Conservation (phyloP, 2,888 invertebrate species). For the Trissolcus japonicus region DNA sequence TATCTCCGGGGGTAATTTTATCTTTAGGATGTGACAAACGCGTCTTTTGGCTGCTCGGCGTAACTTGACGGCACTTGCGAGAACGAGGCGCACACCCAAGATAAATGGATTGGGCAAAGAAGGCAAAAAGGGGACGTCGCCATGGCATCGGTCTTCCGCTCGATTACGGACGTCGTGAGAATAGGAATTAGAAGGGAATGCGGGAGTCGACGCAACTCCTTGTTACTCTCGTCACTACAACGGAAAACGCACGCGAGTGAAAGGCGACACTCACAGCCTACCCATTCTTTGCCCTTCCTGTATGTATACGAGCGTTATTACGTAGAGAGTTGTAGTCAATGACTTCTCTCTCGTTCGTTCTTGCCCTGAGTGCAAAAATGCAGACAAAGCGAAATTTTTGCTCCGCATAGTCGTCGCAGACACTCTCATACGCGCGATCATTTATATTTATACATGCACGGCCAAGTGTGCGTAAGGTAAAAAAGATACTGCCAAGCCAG, state of each 20-base stretch:
- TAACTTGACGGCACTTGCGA: conserved; percentile 25
- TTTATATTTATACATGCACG: conserved; percentile 12
- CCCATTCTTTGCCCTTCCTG: conserved; percentile 30
- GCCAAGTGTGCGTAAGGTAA: conserved; percentile 3
- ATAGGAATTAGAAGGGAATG: conserved; percentile 50
- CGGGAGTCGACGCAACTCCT: conserved; percentile 35
- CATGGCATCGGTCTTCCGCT: conserved; percentile 55
- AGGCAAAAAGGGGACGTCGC: conserved; percentile 47
- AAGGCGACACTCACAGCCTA: conserved; percentile 37
- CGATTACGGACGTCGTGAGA: conserved; percentile 52
- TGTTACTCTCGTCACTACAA: conserved; percentile 46
- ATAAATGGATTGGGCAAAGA: conserved; percentile 46
- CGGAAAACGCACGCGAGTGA: conserved; percentile 39
- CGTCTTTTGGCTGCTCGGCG: conserved; percentile 23
- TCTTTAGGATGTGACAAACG: conserved; percentile 38
- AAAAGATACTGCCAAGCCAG: conserved; percentile 27
- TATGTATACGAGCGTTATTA: conserved; percentile 35
- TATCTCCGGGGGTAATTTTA: conserved; percentile 28
- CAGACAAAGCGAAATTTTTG: conserved; percentile 44
- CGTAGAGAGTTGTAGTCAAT: conserved; percentile 45
- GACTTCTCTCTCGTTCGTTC: conserved; percentile 35
- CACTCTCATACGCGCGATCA: conserved; percentile 8
- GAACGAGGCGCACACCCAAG: conserved; percentile 36
- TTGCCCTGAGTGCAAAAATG: conserved; percentile 42
- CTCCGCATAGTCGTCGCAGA: conserved; percentile 26